phyloP scores from a whole-genome alignment of 2,888 invertebrate genomes.

The Neoscelio sp. region DNA sequence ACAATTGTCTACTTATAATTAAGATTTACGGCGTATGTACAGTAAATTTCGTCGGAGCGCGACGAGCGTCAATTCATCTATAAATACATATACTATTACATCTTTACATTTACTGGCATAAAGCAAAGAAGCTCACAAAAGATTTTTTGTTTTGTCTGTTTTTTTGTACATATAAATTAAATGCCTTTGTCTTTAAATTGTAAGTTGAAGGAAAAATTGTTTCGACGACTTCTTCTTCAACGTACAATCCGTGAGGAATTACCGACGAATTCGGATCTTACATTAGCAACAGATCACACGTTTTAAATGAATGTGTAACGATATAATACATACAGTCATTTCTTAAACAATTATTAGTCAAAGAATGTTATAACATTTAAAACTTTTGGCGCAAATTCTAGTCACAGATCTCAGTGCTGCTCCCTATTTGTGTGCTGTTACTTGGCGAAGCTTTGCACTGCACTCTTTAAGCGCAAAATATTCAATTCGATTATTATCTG shows the following conservation, averaged over 20 bases:
- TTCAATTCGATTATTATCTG: constrained; percentile 37
- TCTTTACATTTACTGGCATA: constrained; percentile 52
- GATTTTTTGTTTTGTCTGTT: constrained; percentile 7
- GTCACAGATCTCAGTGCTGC: constrained; percentile 54
- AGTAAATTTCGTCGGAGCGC: constrained; percentile 45
- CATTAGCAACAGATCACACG: constrained; percentile 8
- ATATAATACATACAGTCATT: constrained; percentile 23
- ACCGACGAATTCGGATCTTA: constrained; percentile 7
- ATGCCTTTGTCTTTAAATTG: constrained; percentile 19
- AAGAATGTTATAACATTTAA: constrained; percentile 39
- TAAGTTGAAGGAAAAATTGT: too few species aligned
- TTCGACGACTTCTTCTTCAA: too few species aligned
- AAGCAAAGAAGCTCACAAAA: constrained; percentile 38
- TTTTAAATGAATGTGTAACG: constrained; percentile 18
- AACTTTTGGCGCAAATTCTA: constrained; percentile 38
- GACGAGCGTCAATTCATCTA: constrained; percentile 51
- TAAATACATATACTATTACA: constrained; percentile 30
- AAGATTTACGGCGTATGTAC: constrained; percentile 52
- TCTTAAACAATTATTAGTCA: constrained; percentile 41
- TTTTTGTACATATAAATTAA: constrained; percentile 50
- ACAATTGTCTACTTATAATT: constrained; percentile 60
- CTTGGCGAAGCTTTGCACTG: constrained; percentile 52
- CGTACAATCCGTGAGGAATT: too few species aligned
- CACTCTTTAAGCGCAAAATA: constrained; percentile 40
- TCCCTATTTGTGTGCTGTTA: constrained; percentile 49